Percentiles rank a stretch among this genome's conserved stretches.
These are phyloP conservation scores for Neostethus bicornis DNA, from an alignment of 2,797 vertebrate genomes.

Conservation along the genomic window DNA sequence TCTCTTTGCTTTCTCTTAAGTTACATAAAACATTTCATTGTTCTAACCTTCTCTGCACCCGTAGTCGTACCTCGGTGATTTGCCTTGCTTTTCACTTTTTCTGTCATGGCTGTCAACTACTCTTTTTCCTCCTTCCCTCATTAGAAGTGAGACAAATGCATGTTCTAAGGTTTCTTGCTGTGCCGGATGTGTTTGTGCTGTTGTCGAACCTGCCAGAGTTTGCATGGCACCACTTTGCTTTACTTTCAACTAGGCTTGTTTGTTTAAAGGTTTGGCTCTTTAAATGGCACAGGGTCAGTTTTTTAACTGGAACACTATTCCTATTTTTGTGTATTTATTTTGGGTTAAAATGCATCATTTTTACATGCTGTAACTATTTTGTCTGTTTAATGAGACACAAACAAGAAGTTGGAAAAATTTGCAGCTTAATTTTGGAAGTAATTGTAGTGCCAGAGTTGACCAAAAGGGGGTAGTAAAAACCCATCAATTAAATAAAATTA, in stretches of 20 bases:
- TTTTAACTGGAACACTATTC: slow-evolving; percentile 16
- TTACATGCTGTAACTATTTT: not conserved
- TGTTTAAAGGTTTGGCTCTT: slow-evolving; percentile 61
- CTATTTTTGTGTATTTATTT: not conserved
- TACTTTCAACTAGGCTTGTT: slow-evolving; percentile 39
- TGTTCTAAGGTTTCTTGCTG: slow-evolving; percentile 49
- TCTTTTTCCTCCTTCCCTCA: slow-evolving; percentile 36
- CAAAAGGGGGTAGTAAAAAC: slow-evolving; percentile 61
- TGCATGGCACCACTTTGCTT: slow-evolving; percentile 76
- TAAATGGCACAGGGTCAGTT: slow-evolving; percentile 69
- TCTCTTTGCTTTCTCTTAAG: slow-evolving; percentile 61
- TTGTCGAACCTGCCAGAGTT: slow-evolving; percentile 45
- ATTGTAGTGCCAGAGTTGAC: slow-evolving; percentile 5
- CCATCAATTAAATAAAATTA: slow-evolving; percentile 12
- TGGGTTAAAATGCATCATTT: not conserved
- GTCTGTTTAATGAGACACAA: slow-evolving; percentile 8
- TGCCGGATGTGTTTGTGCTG: slow-evolving; percentile 62
- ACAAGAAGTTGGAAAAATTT: not conserved
- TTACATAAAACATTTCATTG: slow-evolving; percentile 41
- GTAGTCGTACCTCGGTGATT: slow-evolving; percentile 16
- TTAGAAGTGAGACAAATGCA: slow-evolving; percentile 50
- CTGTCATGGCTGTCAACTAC: slow-evolving; percentile 40
- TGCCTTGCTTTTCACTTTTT: slow-evolving; percentile 17
- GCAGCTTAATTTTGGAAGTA: not conserved
- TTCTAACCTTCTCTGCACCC: slow-evolving; percentile 35